Base-by-base conservation (phyloP, 2,888 invertebrate genomes). In the Orchesella flavescens region DNA sequence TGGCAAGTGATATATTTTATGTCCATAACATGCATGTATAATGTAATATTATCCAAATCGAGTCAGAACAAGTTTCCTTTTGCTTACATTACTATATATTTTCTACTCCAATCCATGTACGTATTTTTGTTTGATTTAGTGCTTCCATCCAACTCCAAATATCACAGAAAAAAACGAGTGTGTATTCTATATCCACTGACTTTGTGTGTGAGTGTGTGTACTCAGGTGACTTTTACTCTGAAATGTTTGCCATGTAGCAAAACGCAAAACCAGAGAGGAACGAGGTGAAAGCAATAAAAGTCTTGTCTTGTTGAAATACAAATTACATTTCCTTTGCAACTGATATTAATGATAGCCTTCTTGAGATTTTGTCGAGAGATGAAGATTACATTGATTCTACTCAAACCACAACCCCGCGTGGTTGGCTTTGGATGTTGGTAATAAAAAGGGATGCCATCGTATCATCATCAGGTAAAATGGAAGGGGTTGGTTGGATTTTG, bases 261-360 rank as follows among this genome's bases (percentile, higher is more conserved):
- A 65, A 44, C 21, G 44, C 34, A 19, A 73, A 46, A 19, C 61
- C 46, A 72, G 43, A 46, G 71, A 21, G 9, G 63, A 69, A 71
- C 61, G 83, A 83, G 83, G 83, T 83, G 83, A 83, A 83, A 83
- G 83, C 73, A 76, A 77, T 83, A 83, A 83, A 83, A 76, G 77
- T 83, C 77, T 59, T 19, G 43, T 21, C 66, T 57, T 66, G 17
- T 74, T 74, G 55, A 72, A 72, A 63, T 71, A 7, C 59, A 21
- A 19, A 19, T 46, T 21, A 65, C 57, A n/a, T 10, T 57, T 57
- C 57, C 57, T 57, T 57, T 1, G 53, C 53, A 53, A 13, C 13
- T 53, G 53, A n/a, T 4, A 34, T 34, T 34, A 34, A 7, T 34
- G 34, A 34, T 2, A 34, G 34, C 7, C 34, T 4, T 4, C 2